These are phyloP conservation scores for Seriola dumerili DNA, from an alignment of 2,113 vertebrate species.

Conservation along the genomic window DNA sequence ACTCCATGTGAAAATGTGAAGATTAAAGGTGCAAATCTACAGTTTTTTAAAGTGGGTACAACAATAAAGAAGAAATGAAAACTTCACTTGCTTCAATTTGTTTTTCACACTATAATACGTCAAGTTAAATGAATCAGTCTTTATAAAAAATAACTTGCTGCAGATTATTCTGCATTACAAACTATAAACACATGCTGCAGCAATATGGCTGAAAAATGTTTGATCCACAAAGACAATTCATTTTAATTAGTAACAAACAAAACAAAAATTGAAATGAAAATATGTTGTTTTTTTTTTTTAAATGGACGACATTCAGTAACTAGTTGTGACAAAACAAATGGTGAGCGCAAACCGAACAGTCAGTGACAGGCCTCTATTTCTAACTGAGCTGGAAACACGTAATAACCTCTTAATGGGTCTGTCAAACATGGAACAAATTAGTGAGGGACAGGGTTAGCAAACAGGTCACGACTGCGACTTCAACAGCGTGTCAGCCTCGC, in stretches of 20 bases:
- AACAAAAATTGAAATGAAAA: neutral
- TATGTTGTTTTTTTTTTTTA: too few species aligned
- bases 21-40: neutral
- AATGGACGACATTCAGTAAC: neutral
- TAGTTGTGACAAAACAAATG: constrained; percentile 49
- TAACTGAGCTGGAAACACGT: constrained; percentile 54
- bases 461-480: constrained; percentile 55
- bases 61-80: neutral
- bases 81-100: too few species aligned
- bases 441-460: constrained; percentile 53
- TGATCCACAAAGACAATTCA: neutral
- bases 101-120: too few species aligned
- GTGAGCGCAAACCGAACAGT: constrained; percentile 22
- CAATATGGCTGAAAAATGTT: neutral
- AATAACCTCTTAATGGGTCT: constrained; percentile 69
- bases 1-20: neutral
- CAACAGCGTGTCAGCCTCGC: constrained; percentile 29
- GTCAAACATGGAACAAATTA: constrained; percentile 80
- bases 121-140: too few species aligned
- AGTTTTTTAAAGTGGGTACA: neutral
- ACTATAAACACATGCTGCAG: neutral
- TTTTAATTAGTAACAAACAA: neutral
- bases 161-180: neutral
- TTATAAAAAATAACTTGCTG: neutral
- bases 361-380: constrained; percentile 34